Base-by-base conservation (phyloP, 2,888 invertebrate species). In the Aproaerema taeniolella region DNA sequence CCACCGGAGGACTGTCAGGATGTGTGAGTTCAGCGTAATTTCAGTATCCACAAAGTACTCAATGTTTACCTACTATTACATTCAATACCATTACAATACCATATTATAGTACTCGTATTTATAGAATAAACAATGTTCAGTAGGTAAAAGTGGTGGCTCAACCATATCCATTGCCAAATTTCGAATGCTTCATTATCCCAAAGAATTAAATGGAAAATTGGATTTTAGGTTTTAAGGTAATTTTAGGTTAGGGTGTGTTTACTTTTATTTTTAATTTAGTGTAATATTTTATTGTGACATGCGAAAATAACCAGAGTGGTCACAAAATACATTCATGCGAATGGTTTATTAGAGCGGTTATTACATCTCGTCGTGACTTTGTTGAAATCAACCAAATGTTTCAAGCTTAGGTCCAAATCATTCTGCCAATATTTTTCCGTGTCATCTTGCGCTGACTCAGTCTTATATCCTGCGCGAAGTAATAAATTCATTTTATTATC, bases 161-260 rank as follows among this genome's bases (percentile, higher is more conserved):
- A 66, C 62, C 62, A 68, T 64, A 55, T 60, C 52, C 61, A 70
- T 76, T 70, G 75, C 75, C 79, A 76, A 77, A 74, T 71, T 72
- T 70, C 70, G 64, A 63, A 67, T 67, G 65, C 69, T 67, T 65
- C 64, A 58, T 72, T 69, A 71, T 76, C 74, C 82, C 83, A 83
- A 83, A 83, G 82, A 83, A 57, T 68, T 63, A 54, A 59, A 61
- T 64, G 58, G 70, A 65, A 61, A 66, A 69, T 76, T 69, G 67
- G 69, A 63, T 67, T 55, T 55, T 78, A 79, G 71, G 52, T 67
- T 47, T 29, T 30, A 28, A 58, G 72, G 73, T 69, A 69, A 65
- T 67, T 57, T 45, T 44, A 38, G 26, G 29, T 52, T 52, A 49
- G 52, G 51, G 49, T 49, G 50, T 45, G 46, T 51, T 51, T 55